Evolutionary conservation across 1,140 invertebrate species (phyloP), one percentile per base, ranked within the genome.

Genomic region (Aphidius gifuensis): DNA sequence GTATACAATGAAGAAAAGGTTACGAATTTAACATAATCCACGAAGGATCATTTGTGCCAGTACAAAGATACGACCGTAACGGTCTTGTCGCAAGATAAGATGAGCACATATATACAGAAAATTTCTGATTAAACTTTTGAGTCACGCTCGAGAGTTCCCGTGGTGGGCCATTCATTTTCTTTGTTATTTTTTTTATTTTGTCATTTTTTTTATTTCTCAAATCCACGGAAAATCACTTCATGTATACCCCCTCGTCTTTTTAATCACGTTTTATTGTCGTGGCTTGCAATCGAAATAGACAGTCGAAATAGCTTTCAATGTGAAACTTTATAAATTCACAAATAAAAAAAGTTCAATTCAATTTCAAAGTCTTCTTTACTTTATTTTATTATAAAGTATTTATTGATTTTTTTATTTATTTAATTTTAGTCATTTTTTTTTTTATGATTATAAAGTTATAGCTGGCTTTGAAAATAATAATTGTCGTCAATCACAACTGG

Each of bases 21-120:
- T 56, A 64, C 54, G 59, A 58, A 57, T 64, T 60, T 64, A 51
- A 47, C 58, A 64, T 64, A 64, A 64, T 64, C 59, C 58, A 60
- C 23, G 58, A 55, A 45, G 53, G 53, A 64, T 57, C 54, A 50
- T 64, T 64, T 42, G 54, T 57, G 53, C 43, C n/a, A 23, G 45
- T 56, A 51, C 23, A 11, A 58, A 59, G 48, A 44, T 63, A 54
- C 56, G 49, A 63, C 39, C 56, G 49, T 59, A 59, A 63, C 49
- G 48, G 43, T 49, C 56, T 50, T 63, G 62, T 63, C 56, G 45
- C 40, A 51, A 53, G 57, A 59, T 59, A 56, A 59, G 53, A 43
- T 55, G 53, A 9, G 3, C 39, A 55, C 43, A 9, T 53, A 55
- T 55, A 55, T 39, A 16, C 0, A 42, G 39, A 11, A 38, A 38